These are phyloP conservation scores for Nycticorax nycticorax DNA, from an alignment of 2,113 vertebrate genomes.

Conservation along the genomic window DNA sequence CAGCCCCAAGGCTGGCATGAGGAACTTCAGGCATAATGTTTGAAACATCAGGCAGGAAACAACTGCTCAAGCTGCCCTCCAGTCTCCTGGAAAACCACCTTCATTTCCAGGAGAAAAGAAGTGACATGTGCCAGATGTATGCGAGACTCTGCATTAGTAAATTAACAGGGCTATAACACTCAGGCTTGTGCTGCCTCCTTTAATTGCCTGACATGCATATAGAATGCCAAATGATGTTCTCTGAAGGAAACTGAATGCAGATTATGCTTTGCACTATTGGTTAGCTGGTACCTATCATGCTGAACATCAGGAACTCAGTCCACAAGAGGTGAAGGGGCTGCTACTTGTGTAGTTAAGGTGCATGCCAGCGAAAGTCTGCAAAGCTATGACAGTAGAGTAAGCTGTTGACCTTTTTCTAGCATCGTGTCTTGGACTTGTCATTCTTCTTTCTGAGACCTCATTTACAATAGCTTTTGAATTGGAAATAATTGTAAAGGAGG, in stretches of 20 bases:
- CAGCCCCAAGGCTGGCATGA: neutral
- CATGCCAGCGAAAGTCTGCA: neutral
- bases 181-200: constrained; percentile 46
- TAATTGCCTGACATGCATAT: constrained; percentile 62
- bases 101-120: constrained; percentile 53
- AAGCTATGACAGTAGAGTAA: constrained; percentile 39
- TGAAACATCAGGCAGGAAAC: constrained; percentile 42
- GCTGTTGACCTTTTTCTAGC: constrained; percentile 36
- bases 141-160: constrained; percentile 57
- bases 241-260: constrained; percentile 47
- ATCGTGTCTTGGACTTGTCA: constrained; percentile 36
- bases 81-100: constrained; percentile 55
- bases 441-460: constrained; percentile 21
- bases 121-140: constrained; percentile 66
- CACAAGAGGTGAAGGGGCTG: constrained; percentile 48
- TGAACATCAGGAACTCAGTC: constrained; percentile 49
- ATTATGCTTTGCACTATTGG: constrained; percentile 42
- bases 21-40: neutral
- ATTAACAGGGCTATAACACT: constrained; percentile 64
- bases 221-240: constrained; percentile 60
- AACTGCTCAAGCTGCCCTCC: constrained; percentile 48
- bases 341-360: constrained; percentile 36
- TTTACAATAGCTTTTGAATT: constrained; percentile 22
- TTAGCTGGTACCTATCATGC: constrained; percentile 45
- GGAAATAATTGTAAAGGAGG: constrained; percentile 5